Conservation (phyloP, 2,113 vertebrate species). For the Lophochroa leadbeateri region DNA sequence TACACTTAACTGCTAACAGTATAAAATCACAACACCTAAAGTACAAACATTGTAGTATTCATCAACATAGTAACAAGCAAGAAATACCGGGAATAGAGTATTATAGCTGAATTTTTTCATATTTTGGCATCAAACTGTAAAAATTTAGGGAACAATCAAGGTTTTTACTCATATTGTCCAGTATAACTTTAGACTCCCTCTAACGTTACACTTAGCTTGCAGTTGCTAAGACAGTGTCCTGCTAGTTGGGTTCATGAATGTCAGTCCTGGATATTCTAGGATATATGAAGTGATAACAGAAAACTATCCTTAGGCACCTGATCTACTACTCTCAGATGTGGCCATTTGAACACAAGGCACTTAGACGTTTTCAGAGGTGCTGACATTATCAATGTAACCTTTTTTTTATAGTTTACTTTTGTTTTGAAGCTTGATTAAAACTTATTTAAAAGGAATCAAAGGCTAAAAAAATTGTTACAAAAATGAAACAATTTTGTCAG, state of each 20-base stretch:
- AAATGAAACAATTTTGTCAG: not conserved
- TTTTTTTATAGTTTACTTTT: not conserved
- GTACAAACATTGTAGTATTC: not conserved
- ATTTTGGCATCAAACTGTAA: not conserved
- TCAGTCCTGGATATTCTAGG: not conserved
- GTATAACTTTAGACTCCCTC: not conserved
- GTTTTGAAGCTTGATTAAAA: not conserved
- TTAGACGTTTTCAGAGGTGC: not conserved
- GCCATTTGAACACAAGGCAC: not conserved
- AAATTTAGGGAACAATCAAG: not conserved
- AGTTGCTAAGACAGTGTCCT: not conserved
- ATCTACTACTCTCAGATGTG: not conserved
- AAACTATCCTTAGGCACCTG: not conserved
- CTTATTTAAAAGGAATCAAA: not conserved
- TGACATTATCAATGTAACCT: not conserved
- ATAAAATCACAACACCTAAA: not conserved
- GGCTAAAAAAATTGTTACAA: not conserved
- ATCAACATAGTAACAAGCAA: not conserved
- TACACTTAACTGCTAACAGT: not conserved
- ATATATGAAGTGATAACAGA: not conserved
- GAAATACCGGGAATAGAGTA: not conserved
- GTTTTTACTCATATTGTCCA: not conserved
- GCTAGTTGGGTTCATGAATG: not conserved
- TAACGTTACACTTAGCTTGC: not conserved
- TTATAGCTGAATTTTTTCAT: not conserved